Evolutionary conservation across 1,140 invertebrate genomes (phyloP).

Genomic region (Achroia grisella): DNA sequence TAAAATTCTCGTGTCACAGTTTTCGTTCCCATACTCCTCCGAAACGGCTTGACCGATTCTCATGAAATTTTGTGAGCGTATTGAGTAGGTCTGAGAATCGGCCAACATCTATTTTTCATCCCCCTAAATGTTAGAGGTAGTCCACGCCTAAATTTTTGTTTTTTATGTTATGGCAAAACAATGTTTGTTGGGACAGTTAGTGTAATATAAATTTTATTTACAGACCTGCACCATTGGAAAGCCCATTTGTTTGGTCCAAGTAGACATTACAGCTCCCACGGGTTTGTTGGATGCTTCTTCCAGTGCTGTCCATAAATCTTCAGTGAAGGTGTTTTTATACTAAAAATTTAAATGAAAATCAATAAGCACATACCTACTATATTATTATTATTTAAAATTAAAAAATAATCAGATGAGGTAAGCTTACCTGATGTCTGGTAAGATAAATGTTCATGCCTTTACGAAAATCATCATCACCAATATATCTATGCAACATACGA

Average conservation of each 20-base stretch:
- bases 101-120: no score
- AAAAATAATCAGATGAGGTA: constrained; percentile 1
- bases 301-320: constrained; percentile 94
- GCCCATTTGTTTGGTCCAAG: constrained; percentile 96
- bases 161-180: no score
- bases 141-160: no score
- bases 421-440: constrained; percentile 81
- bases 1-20: no score
- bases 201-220: neutral
- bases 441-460: constrained; percentile 96
- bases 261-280: constrained; percentile 93
- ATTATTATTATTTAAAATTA: constrained; percentile 3
- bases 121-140: no score
- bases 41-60: no score
- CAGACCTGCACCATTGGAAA: constrained; percentile 81
- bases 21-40: no score
- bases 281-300: constrained; percentile 93
- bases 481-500: constrained; percentile 96
- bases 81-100: no score
- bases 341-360: constrained; percentile 19
- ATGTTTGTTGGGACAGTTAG: no score
- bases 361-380: neutral
- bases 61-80: no score
- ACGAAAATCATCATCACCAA: constrained; percentile 95
- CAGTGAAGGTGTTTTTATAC: constrained; percentile 88